Evolutionary conservation across 2,113 vertebrate genomes (phyloP).

Genomic region (Lepisosteus osseus): DNA sequence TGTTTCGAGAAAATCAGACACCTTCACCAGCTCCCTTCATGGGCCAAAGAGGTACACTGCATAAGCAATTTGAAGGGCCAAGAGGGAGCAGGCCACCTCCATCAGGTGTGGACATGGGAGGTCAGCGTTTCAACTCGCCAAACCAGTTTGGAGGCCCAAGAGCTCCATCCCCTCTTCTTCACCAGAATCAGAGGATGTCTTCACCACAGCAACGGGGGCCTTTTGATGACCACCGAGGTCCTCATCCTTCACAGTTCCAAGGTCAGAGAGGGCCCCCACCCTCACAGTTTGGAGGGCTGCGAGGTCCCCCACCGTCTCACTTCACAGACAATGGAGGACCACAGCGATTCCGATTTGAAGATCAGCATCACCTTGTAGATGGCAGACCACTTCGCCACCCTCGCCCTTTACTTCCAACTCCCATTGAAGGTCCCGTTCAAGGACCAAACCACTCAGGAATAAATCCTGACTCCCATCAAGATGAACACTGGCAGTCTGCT

Average conservation of each 20-base stretch:
- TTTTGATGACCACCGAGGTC: conserved; percentile 77
- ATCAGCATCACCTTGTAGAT: conserved; percentile 47
- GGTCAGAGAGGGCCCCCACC: conserved; percentile 58
- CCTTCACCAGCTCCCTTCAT: conserved; percentile 45
- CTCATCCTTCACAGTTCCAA: conserved; percentile 54
- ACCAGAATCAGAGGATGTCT: conserved; percentile 16
- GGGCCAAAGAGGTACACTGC: conserved; percentile 54
- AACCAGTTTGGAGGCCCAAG: conserved; percentile 74
- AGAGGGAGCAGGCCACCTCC: conserved; percentile 45
- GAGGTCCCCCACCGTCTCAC: conserved; percentile 47
- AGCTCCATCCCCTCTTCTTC: conserved; percentile 55
- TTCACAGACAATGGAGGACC: conserved; percentile 46
- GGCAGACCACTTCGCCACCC: conserved; percentile 60
- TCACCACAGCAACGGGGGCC: conserved; percentile 72
- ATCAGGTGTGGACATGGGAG: conserved; percentile 43
- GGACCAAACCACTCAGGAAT: conserved; percentile 44
- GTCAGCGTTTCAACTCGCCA: conserved; percentile 55
- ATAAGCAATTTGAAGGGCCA: conserved; percentile 70
- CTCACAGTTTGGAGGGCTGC: conserved; percentile 53
- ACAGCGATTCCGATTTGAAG: conserved; percentile 69
- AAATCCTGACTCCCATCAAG: conserved; percentile 60
- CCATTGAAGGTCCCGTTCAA: conserved; percentile 57
- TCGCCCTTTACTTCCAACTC: conserved; percentile 80
- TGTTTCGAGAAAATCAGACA: conserved; percentile 54
- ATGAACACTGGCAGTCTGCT: conserved; percentile 71